These are phyloP conservation scores for Boleophthalmus pectinirostris DNA, from an alignment of 2,113 vertebrate genomes.

Conservation along the genomic window DNA sequence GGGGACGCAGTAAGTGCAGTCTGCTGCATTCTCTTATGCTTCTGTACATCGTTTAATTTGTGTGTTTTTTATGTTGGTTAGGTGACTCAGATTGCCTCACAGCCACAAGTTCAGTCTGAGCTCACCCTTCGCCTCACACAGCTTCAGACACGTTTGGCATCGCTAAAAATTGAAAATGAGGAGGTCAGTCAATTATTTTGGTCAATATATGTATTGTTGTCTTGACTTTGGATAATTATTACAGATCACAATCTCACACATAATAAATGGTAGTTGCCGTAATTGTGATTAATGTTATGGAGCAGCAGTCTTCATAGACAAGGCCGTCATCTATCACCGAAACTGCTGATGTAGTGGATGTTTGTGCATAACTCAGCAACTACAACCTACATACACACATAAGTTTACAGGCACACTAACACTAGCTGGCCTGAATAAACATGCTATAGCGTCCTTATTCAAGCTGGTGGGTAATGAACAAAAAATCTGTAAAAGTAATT, in stretches of 20 bases:
- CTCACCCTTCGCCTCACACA: conserved; percentile 93
- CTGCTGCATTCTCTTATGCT: not conserved
- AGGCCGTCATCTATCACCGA: conserved; percentile 31
- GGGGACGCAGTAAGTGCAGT: conserved; percentile 87
- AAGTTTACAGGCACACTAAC: conserved; percentile 39
- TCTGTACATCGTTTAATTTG: not conserved
- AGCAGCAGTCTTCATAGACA: not conserved
- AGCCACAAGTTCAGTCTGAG: conserved; percentile 94
- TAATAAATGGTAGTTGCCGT: not conserved
- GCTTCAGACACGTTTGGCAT: conserved; percentile 92
- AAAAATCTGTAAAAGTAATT: not conserved
- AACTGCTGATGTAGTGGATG: conserved; percentile 67
- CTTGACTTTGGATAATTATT: not conserved
- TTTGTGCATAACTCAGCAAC: conserved; percentile 60
- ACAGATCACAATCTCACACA: not conserved
- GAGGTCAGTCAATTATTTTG: conserved; percentile 83
- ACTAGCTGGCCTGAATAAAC: conserved; percentile 8
- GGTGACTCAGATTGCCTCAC: conserved; percentile 93
- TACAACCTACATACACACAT: conserved; percentile 16
- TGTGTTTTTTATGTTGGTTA: conserved; percentile 56
- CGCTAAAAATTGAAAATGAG: conserved; percentile 96
- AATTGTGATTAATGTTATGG: conserved; percentile 1
- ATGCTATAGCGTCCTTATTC: conserved; percentile 31
- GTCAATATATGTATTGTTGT: not conserved
- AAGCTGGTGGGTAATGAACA: conserved; percentile 13